Evolutionary conservation across 2,797 vertebrate species (phyloP).

Genomic region (Poecilia picta): DNA sequence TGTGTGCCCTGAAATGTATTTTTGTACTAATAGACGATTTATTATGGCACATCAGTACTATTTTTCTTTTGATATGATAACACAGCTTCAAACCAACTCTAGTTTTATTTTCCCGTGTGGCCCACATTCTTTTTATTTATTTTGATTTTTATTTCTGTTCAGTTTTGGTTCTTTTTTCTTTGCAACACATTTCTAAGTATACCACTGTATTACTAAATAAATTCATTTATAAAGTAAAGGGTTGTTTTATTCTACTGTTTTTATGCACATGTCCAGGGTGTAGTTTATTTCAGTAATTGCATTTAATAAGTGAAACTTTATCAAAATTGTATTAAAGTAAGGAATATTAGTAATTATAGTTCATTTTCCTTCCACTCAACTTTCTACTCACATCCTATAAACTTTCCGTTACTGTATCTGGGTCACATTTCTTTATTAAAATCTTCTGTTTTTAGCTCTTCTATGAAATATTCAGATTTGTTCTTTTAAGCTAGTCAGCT

Average conservation of each 20-base stretch:
- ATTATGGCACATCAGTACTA: conserved; percentile 97
- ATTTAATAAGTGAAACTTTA: background rate
- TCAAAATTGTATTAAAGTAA: background rate
- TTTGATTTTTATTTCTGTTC: conserved; percentile 68
- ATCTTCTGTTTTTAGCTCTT: background rate
- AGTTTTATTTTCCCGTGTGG: conserved; percentile 89
- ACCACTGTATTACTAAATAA: conserved; percentile 95
- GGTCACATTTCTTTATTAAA: background rate
- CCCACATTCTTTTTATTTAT: conserved; percentile 84
- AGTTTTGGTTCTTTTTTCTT: conserved; percentile 79
- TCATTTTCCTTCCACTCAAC: background rate
- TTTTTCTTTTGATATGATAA: conserved; percentile 96
- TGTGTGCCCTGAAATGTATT: conserved; percentile 99
- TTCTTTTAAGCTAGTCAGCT: background rate
- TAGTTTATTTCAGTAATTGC: background rate
- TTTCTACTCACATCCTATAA: background rate
- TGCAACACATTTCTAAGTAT: conserved; percentile 99
- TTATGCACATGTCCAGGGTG: background rate
- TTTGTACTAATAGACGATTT: conserved; percentile 99
- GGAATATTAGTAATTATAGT: background rate
- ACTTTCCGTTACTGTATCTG: background rate
- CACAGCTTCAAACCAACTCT: conserved; percentile 92
- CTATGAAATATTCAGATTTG: background rate
- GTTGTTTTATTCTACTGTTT: conserved; percentile 12
- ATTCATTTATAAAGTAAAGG: conserved; percentile 96